Percentiles rank a stretch among this genome's conserved stretches.
Evolutionary conservation across 23 tunicate species (phyloP).

Genomic region (Botrylloides violaceus): DNA sequence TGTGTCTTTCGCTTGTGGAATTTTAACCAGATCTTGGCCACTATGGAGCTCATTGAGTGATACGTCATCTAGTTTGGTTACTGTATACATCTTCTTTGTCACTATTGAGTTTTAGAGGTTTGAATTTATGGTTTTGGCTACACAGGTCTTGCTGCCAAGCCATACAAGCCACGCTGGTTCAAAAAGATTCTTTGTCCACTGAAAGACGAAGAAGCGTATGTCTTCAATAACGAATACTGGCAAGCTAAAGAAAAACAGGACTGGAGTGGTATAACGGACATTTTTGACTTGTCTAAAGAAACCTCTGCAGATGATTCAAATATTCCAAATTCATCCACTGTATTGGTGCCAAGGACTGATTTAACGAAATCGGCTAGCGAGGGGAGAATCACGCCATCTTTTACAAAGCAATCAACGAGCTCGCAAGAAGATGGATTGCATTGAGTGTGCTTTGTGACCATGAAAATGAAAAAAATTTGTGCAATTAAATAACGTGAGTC

Average conservation of each 20-base stretch:
- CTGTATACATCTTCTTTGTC: no score
- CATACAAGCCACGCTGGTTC: constrained; percentile 91
- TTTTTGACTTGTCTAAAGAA: constrained; percentile 36
- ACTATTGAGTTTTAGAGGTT: no score
- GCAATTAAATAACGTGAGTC: no score
- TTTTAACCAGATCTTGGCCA: no score
- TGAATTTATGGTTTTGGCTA: neutral
- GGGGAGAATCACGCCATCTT: constrained; percentile 1
- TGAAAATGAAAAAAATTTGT: no score
- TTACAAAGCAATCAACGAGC: constrained; percentile 2
- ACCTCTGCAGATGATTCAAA: neutral
- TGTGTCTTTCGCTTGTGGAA: no score
- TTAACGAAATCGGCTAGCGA: constrained; percentile 7
- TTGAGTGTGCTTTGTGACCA: no score
- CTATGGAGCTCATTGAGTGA: no score
- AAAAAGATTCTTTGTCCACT: constrained; percentile 28
- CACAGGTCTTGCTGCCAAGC: constrained; percentile 33
- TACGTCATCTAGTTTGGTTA: no score
- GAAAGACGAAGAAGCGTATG: constrained; percentile 38
- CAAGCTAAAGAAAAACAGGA: constrained; percentile 55
- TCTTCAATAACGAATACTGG: constrained; percentile 65
- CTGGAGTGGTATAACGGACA: constrained; percentile 56
- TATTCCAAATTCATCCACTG: constrained; percentile 1
- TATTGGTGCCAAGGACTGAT: neutral
- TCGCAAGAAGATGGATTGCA: no score